A percentile compares a stretch with the other conserved stretches of the same genome.
phyloP scores from a whole-genome alignment of 2,888 invertebrate genomes.

The Drosophila paranaensis region DNA sequence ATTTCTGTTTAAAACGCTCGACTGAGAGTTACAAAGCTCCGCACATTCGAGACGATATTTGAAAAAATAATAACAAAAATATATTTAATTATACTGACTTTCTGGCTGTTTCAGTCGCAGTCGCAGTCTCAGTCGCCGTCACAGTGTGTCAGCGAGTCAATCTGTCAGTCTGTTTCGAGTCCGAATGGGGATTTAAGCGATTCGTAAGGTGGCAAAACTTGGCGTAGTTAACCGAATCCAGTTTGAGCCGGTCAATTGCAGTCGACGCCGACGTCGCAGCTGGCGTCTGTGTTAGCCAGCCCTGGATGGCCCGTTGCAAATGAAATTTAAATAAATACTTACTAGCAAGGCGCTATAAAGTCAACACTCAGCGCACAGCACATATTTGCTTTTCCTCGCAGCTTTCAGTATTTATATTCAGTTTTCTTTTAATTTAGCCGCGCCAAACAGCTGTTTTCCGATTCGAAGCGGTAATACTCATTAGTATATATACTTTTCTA shows the following conservation, averaged over 20 bases:
- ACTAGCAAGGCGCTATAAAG: slow-evolving; percentile 22
- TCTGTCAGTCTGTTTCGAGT: slow-evolving; percentile 9
- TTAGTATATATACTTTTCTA: slow-evolving; percentile 21
- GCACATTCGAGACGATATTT: background rate
- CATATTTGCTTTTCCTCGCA: slow-evolving; percentile 9
- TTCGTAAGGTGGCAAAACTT: slow-evolving; percentile 44
- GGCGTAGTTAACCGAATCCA: slow-evolving; percentile 53
- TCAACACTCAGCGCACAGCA: slow-evolving; percentile 22
- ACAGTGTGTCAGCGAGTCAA: slow-evolving; percentile 16
- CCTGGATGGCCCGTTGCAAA: slow-evolving; percentile 36
- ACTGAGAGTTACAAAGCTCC: slow-evolving; percentile 12
- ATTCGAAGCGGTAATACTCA: slow-evolving; percentile 45
- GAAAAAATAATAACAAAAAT: slow-evolving; percentile 5
- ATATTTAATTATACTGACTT: slow-evolving; percentile 13
- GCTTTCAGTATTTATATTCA: slow-evolving; percentile 19
- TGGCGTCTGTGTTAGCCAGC: slow-evolving; percentile 16
- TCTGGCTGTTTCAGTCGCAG: background rate
- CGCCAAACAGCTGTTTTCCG: slow-evolving; percentile 57
- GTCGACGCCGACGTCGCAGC: slow-evolving; percentile 17
- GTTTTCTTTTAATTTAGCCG: slow-evolving; percentile 50
- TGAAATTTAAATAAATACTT: slow-evolving; percentile 59
- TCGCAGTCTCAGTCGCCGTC: background rate
- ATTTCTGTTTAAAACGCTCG: slow-evolving; percentile 1
- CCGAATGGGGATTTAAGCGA: slow-evolving; percentile 18
- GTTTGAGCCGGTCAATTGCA: slow-evolving; percentile 60